Evolutionary conservation across 1,140 invertebrate species (phyloP), one percentile per base, ranked within the genome.

Genomic region (Tetragonula clypearis): DNA sequence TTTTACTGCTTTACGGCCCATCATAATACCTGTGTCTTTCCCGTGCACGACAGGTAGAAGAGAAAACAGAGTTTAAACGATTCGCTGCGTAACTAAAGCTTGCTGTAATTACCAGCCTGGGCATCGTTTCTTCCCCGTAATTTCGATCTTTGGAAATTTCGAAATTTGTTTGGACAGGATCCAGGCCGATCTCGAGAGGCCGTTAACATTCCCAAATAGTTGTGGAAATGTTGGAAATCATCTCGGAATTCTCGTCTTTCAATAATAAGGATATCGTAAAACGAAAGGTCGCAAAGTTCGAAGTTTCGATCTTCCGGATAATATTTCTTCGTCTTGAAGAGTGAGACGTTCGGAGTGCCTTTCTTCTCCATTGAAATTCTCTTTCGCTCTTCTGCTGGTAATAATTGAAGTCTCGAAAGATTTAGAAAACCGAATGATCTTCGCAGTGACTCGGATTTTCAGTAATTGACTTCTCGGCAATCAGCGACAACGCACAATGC

Each of bases 1-100:
- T 93, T 94, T 93, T 94, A 93, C 86, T 93, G 93, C 91, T 93
- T 94, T 94, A 93, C 92, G 87, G 89, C 90, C 41, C 86, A 92
- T 90, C 90, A 94, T 94, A 93, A 94, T 93, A 90, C 89, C 92
- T 49, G 41, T 41, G 89, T 75, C 73, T 87, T 77, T 77, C 85
- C 92, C 89, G 88, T 87, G 90, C 83, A 86, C 87, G 30, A 1
- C 93, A 94, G 93, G 93, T 93, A 94, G 86, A 92, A 84, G 90
- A 79, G 73, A 55, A 2, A 49, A 5, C 4, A 8, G 5, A 41
- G 41, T 19, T n/a, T 23, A 30, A 62, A 55, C 58, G 69, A 80
- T 80, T 81, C 23, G 83, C 58, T 74, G 58, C 77, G 49, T 71
- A 21, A 21, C 41, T 49, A 8, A 17, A 30, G 12, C 26, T 14